A percentile compares a stretch with the other conserved stretches of the same genome.
phyloP scores from a whole-genome alignment of 2,888 invertebrate genomes.

The Volucella inanis region DNA sequence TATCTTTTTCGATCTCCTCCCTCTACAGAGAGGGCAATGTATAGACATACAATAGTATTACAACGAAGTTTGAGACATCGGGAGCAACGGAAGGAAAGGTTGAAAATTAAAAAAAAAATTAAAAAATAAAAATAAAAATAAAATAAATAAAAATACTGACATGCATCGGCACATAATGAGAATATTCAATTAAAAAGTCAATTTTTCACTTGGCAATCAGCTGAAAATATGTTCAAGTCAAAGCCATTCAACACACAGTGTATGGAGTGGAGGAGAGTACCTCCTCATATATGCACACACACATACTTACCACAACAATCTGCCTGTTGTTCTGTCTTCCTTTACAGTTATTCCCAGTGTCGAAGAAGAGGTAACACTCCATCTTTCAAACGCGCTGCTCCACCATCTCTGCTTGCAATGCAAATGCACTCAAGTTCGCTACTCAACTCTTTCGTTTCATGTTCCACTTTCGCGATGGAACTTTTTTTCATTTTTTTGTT shows the following conservation, averaged over 20 bases:
- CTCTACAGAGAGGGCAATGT: neutral
- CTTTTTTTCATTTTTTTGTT: too few relatives aligned
- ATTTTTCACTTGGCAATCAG: slow-evolving; percentile 74
- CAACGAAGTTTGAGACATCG: too few relatives aligned
- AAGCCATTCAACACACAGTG: slow-evolving; percentile 57
- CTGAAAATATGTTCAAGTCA: slow-evolving; percentile 70
- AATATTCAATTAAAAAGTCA: slow-evolving; percentile 75
- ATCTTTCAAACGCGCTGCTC: slow-evolving; percentile 34
- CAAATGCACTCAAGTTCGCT: slow-evolving; percentile 1
- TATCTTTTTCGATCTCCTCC: neutral
- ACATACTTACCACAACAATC: neutral
- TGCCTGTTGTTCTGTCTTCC: slow-evolving; percentile 51
- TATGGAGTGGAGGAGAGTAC: neutral
- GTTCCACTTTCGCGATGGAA: slow-evolving; percentile 62
- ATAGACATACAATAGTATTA: too few relatives aligned
- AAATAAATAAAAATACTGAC: slow-evolving; percentile 41
- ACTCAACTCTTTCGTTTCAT: slow-evolving; percentile 55
- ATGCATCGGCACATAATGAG: slow-evolving; percentile 64
- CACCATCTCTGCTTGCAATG: neutral
- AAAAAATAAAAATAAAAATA: slow-evolving; percentile 18
- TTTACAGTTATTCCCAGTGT: slow-evolving; percentile 65
- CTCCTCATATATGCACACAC: slow-evolving; percentile 6
- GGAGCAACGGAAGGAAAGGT: neutral
- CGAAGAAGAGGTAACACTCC: slow-evolving; percentile 29
- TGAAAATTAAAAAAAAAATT: neutral